These are phyloP conservation scores for Typhlichthys subterraneus DNA, from an alignment of 2,797 vertebrate genomes.

Conservation along the genomic window DNA sequence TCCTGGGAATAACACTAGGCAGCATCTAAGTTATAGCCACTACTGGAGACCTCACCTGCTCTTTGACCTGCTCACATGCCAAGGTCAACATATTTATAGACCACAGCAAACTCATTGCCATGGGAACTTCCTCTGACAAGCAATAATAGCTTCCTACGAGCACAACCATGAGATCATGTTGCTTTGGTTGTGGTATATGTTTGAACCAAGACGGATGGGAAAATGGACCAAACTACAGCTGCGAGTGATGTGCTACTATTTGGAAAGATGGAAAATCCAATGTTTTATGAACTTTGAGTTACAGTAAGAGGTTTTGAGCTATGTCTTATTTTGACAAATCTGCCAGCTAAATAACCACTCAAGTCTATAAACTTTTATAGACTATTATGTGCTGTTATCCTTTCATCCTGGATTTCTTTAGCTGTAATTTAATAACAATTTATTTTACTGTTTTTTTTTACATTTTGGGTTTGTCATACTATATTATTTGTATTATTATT, in stretches of 20 bases:
- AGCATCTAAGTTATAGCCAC: slow-evolving; percentile 27
- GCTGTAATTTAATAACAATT: slow-evolving; percentile 1
- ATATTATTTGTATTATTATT: no score
- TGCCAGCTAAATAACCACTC: slow-evolving; percentile 6
- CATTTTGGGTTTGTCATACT: no score
- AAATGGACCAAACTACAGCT: slow-evolving; percentile 17
- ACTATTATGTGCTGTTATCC: no score
- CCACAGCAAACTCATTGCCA: slow-evolving; percentile 41
- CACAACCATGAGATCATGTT: slow-evolving; percentile 35
- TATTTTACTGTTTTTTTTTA: no score
- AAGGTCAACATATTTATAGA: slow-evolving; percentile 62
- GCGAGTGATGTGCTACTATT: slow-evolving; percentile 16
- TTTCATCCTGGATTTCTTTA: no score
- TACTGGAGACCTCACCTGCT: slow-evolving; percentile 54
- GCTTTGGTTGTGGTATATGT: slow-evolving; percentile 27
- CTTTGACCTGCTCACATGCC: slow-evolving; percentile 51
- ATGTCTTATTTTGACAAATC: slow-evolving; percentile 11
- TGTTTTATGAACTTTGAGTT: slow-evolving; percentile 11
- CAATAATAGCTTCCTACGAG: slow-evolving; percentile 24
- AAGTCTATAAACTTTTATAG: not conserved
- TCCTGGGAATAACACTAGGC: slow-evolving; percentile 41
- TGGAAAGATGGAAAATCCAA: slow-evolving; percentile 22
- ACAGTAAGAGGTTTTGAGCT: slow-evolving; percentile 17
- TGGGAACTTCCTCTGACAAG: slow-evolving; percentile 67
- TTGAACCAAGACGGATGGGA: slow-evolving; percentile 22